These are phyloP conservation scores for Teleopsis dalmanni DNA, from an alignment of 1,140 invertebrate genomes.

Conservation along the genomic window DNA sequence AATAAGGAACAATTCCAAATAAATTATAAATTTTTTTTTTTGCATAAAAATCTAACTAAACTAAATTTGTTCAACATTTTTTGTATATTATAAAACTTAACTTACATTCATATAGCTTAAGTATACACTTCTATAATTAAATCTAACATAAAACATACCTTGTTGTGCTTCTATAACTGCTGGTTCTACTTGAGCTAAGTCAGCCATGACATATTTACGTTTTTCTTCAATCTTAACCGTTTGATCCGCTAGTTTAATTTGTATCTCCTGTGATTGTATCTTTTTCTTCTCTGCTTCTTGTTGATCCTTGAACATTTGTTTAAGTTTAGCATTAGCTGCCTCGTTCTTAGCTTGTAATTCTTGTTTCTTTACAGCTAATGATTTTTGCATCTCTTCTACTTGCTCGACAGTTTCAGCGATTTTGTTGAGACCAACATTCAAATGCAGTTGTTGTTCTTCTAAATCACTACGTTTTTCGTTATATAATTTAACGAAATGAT, in stretches of 20 bases:
- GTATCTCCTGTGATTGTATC: constrained; percentile 95
- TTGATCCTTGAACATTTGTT: constrained; percentile 99
- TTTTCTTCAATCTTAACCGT: constrained; percentile 90
- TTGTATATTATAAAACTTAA: background rate
- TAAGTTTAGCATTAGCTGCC: constrained; percentile 94
- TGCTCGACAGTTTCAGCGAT: constrained; percentile 99
- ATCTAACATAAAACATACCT: too few relatives aligned
- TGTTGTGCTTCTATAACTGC: constrained; percentile 97
- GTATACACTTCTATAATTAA: too few relatives aligned
- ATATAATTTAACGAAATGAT: constrained; percentile 97
- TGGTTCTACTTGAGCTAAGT: constrained; percentile 93
- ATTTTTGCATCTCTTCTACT: constrained; percentile 99
- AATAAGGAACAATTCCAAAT: background rate
- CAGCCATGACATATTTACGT: constrained; percentile 84
- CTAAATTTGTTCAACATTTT: background rate
- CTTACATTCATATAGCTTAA: background rate
- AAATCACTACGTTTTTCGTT: constrained; percentile 96
- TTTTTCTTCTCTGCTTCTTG: constrained; percentile 99
- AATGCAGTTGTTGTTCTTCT: constrained; percentile 97
- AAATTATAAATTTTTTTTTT: constrained; percentile 12
- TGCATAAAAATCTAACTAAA: background rate
- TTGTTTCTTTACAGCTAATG: constrained; percentile 91
- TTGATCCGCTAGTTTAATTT: constrained; percentile 81
- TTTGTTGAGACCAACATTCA: constrained; percentile 97
- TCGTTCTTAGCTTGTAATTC: constrained; percentile 98